Evolutionary conservation across 2,797 vertebrate species (phyloP).

Genomic region (Spheniscus humboldti): DNA sequence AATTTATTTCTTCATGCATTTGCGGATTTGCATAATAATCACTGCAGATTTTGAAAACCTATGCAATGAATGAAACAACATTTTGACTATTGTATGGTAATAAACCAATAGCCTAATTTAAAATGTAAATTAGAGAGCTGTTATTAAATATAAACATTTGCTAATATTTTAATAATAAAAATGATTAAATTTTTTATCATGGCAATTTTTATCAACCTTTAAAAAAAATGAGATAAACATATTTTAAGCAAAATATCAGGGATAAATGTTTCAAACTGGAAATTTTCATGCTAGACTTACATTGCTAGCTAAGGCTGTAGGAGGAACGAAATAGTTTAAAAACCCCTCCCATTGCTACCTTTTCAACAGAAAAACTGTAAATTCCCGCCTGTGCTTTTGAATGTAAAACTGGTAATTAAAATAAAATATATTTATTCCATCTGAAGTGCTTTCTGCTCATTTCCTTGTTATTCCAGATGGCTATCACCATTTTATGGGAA

Average conservation of each 20-base stretch:
- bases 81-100: not conserved
- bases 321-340: not conserved
- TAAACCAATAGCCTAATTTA: not conserved
- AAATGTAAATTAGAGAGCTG: not conserved
- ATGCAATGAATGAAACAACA: not conserved
- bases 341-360: not conserved
- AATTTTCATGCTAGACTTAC: not conserved
- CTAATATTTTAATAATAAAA: too few species aligned
- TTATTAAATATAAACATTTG: not conserved
- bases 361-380: not conserved
- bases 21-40: not conserved
- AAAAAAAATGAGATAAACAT: not conserved
- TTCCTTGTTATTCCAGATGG: not conserved
- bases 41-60: not conserved
- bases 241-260: not conserved
- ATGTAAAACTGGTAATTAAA: not conserved
- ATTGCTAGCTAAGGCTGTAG: not conserved
- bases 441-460: not conserved
- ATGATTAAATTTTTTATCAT: not conserved
- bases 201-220: not conserved
- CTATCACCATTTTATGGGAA: not conserved
- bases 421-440: not conserved
- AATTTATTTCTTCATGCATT: not conserved
- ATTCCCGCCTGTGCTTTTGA: fast-evolving
- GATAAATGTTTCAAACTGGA: not conserved